A percentile compares a stretch with the other conserved stretches of the same genome.
Evolutionary conservation across 2,797 vertebrate genomes (phyloP).

Genomic region (Syngnathus rostellatus): DNA sequence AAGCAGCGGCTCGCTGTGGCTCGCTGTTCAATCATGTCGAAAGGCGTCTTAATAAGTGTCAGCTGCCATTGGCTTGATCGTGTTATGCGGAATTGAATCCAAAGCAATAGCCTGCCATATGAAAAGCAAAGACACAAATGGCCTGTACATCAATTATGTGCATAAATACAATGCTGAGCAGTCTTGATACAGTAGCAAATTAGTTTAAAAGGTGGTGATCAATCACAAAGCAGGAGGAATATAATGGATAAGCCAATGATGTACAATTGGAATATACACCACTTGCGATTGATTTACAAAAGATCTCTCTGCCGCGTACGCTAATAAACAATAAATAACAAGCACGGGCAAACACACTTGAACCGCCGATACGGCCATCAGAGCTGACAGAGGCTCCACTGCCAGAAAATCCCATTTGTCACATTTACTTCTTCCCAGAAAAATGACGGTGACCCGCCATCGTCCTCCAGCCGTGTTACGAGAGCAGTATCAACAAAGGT

Average conservation of each 20-base stretch:
- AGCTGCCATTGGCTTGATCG: constrained; percentile 29
- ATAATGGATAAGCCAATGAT: constrained; percentile 38
- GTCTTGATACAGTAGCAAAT: constrained; percentile 24
- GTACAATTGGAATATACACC: constrained; percentile 37
- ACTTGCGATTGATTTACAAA: constrained; percentile 46
- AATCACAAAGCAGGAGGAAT: constrained; percentile 39
- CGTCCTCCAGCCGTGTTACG: constrained; percentile 27
- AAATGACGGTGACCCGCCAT: constrained; percentile 37
- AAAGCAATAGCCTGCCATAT: constrained; percentile 36
- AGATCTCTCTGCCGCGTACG: constrained; percentile 27
- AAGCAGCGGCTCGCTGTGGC: constrained; percentile 1
- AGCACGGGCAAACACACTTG: constrained; percentile 20
- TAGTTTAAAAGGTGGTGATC: constrained; percentile 50
- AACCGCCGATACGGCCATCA: constrained; percentile 29
- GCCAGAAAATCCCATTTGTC: constrained; percentile 34
- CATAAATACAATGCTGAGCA: constrained; percentile 39
- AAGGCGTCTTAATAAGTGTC: constrained; percentile 10
- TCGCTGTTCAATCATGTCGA: constrained; percentile 21
- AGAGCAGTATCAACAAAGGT: constrained; percentile 24
- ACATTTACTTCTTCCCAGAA: constrained; percentile 39
- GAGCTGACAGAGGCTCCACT: constrained; percentile 20
- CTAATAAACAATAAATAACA: constrained; percentile 44
- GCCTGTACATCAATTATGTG: constrained; percentile 36
- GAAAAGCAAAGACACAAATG: constrained; percentile 35
- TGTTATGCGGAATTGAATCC: constrained; percentile 31